Base-by-base conservation (phyloP, 2,113 vertebrate genomes). In the Sphyrna mokarran region DNA sequence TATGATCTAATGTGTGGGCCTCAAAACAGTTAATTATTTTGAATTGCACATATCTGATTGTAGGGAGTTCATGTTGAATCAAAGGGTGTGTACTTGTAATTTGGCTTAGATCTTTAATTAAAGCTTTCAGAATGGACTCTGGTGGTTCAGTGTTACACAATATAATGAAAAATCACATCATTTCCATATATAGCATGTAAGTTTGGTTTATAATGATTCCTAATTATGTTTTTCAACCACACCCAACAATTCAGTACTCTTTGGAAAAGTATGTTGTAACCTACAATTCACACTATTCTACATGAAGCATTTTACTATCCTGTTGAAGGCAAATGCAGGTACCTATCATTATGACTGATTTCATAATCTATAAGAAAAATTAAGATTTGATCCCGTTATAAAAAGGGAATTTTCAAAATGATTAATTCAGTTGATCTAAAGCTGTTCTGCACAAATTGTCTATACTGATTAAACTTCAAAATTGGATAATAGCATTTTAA, bases 11-110 rank as follows among this genome's bases (percentile, higher is more conserved):
- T 61, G 83, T 61, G 14, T 58, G 26, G 26, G 14, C 48, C 23
- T 61, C 86, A 89, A 89, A 89, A 89, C 48, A 89, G 86, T 54
- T 87, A 58, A 87, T 61, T 89, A 89, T 89, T 89, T 89, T 58
- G 86, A 54, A 89, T 89, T 89, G 23, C 86, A 23, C 40, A 87
- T 87, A 43, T 54, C 85, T 87, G 85, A 83, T 83, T 83, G 78
- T 40, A 83, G 83, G n/a, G 40, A 85, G 37, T 18, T 85, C 83
- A 43, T 54, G 29, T 29, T 58, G 86, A 89, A 58, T 89, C 48
- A 58, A 23, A 58, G 86, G 86, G 48, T 89, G 86, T 89, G 48
- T 89, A 14, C 86, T 89, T 89, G 26, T 33, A 89, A 58, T 89
- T 89, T 89, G 26, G 23, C 48, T 89, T 58, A 11, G 23, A 61